Evolutionary conservation across 2,113 vertebrate genomes (phyloP).

Genomic region (Mesembrinibis cayennensis): DNA sequence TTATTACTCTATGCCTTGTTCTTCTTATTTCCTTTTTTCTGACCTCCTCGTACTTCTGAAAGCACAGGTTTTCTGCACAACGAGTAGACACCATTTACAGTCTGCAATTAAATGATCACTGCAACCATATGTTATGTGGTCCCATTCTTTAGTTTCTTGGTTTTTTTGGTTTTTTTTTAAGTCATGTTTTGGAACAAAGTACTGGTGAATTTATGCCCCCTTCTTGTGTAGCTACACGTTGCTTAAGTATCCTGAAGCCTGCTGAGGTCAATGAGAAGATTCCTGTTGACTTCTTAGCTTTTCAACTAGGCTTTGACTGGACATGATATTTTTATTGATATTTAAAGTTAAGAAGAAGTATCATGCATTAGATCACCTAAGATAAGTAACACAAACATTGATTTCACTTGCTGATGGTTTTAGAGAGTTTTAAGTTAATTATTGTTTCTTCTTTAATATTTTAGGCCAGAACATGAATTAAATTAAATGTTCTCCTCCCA

Average conservation of each 20-base stretch:
- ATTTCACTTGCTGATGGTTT: not conserved
- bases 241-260: not conserved
- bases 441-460: not conserved
- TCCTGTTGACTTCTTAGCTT: not conserved
- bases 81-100: not conserved
- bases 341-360: not conserved
- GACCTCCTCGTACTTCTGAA: not conserved
- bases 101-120: not conserved
- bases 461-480: not conserved
- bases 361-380: not conserved
- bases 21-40: not conserved
- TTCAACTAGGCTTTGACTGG: not conserved
- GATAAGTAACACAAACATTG: not conserved
- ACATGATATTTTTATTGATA: not conserved
- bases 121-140: not conserved
- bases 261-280: not conserved
- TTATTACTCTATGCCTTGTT: not conserved
- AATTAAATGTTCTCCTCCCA: not conserved
- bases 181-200: not conserved
- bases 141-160: not conserved
- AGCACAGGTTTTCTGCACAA: not conserved
- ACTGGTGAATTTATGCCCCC: not conserved
- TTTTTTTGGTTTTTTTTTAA: not conserved
- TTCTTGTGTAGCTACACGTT: not conserved
- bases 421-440: not conserved